Conservation (phyloP, 2,888 invertebrate genomes). For the Pyrrhosoma nymphula region DNA sequence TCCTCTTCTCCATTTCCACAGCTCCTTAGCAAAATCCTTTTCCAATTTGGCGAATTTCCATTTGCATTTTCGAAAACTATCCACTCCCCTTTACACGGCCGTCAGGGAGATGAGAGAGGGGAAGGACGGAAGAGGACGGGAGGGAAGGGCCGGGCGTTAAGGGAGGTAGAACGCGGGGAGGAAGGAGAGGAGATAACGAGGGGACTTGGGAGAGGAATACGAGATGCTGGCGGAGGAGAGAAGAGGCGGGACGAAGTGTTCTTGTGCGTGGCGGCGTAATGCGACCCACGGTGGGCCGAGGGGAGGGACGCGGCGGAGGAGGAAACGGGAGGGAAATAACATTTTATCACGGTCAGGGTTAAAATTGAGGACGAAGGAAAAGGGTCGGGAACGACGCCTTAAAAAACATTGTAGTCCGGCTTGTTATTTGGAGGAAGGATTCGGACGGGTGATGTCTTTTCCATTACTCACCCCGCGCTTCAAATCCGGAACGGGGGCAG, state of each 20-base stretch:
- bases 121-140: neutral
- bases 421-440: neutral
- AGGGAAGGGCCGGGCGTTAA: neutral
- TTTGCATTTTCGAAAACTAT: no score
- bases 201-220: neutral
- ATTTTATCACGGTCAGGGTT: constrained; percentile 26
- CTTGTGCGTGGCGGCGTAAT: neutral
- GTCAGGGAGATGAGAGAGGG: constrained; percentile 13
- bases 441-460: neutral
- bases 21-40: no score
- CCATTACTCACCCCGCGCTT: neutral
- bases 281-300: neutral
- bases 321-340: constrained; percentile 32
- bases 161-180: neutral
- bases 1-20: no score
- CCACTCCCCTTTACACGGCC: neutral
- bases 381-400: neutral
- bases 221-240: neutral
- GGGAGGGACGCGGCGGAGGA: neutral
- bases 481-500: neutral
- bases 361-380: neutral
- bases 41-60: no score
- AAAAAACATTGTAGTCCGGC: constrained; percentile 26
- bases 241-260: neutral
- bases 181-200: neutral